Base-by-base conservation (phyloP, 2,113 vertebrate genomes). In the Dunckerocampus dactyliophorus region DNA sequence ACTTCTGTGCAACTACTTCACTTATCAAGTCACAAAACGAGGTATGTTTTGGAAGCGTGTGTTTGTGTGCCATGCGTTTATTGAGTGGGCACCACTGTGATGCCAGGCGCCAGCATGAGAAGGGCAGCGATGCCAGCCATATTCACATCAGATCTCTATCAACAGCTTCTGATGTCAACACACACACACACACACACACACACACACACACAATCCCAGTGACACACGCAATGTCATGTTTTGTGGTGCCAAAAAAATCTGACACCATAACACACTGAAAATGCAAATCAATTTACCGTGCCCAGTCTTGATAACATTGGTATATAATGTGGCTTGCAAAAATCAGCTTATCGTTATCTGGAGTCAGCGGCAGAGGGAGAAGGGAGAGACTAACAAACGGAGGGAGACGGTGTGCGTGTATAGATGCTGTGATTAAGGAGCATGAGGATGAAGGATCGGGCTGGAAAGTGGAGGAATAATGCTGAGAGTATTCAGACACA, bases 331-430 rank as follows among this genome's bases (percentile, higher is more conserved):
- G 45, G 55, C 46, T 24, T 46, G 56, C 58, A 64, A 69, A 72
- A 20, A 76, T 82, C 71, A 77, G 63, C 73, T 79, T 65, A 69
- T 80, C 59, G 64, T 67, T 74, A 76, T 73, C 71, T 69, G 6
- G 43, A 66, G 39, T 59, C 52, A 55, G 73, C 72, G 74, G 62
- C 31, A 67, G 46, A 63, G 46, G 12, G 14, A 22, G 39, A 21
- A 7, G 53, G 58, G 42, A 28, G 46, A 55, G 59, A 31, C 53
- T 53, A 58, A 74, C 28, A 75, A 63, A 80, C n/a, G 13, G 47
- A 52, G 20, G n/a, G 47, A 46, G 21, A 51, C 12, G 52, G 55
- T 39, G 45, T 19, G 57, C 46, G 65, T 57, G 72, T 65, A 28
- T 5, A 52, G 56, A 75, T 78, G 72, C 62, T 14, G 19, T 3